phyloP scores from a whole-genome alignment of 1,140 invertebrate genomes.

The Drosophila orosa region DNA sequence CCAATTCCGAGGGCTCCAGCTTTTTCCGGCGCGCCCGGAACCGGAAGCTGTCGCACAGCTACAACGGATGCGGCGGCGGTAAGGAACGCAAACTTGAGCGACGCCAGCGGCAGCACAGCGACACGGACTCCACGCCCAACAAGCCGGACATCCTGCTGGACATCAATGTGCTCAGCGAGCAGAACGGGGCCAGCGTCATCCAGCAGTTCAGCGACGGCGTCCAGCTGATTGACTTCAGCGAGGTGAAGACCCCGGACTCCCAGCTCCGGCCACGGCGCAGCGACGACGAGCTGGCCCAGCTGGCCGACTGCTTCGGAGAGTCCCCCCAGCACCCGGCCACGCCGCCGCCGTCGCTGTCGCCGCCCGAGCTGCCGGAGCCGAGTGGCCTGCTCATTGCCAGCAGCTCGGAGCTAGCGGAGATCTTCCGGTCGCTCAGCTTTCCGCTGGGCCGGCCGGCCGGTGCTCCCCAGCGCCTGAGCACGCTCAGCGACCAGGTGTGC shows the following conservation, averaged over 20 bases:
- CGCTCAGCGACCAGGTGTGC: conserved; percentile 80
- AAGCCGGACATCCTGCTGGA: conserved; percentile 82
- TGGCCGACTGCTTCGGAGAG: conserved; percentile 73
- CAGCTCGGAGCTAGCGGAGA: conserved; percentile 76
- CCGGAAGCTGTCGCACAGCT: conserved; percentile 80
- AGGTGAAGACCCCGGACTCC: conserved; percentile 23
- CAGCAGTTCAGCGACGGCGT: conserved; percentile 68
- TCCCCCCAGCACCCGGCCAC: conserved; percentile 73
- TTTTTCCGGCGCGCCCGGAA: conserved; percentile 75
- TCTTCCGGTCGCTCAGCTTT: conserved; percentile 81
- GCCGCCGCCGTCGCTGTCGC: conserved; percentile 77
- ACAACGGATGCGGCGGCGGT: conserved; percentile 72
- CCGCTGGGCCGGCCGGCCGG: conserved; percentile 57
- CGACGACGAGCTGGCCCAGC: conserved; percentile 69
- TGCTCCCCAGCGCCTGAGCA: conserved; percentile 73
- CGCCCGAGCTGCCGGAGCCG: conserved; percentile 71
- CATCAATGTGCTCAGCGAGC: conserved; percentile 77
- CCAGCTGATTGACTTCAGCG: conserved; percentile 75
- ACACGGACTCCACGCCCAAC: conserved; percentile 77
- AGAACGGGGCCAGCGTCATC: conserved; percentile 51
- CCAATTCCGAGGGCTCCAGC: conserved; percentile 74
- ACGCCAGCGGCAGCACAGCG: conserved; percentile 72
- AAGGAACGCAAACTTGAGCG: conserved; percentile 70
- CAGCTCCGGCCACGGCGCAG: conserved; percentile 20
- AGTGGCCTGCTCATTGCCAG: conserved; percentile 69